Base-by-base conservation (phyloP, 2,113 vertebrate species). In the Rhagologus leucostigma region DNA sequence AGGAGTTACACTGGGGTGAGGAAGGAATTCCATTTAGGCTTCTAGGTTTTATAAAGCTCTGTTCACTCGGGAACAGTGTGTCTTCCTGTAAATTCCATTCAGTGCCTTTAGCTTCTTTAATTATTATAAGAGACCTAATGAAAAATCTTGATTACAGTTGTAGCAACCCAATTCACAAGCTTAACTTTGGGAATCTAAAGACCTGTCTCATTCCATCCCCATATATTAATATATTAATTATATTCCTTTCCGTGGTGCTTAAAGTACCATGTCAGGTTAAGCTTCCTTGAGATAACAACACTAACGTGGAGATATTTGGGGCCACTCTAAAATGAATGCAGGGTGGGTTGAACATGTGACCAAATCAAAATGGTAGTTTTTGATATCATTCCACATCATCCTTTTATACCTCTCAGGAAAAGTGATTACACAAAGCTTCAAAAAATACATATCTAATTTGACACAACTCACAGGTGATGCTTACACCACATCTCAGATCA, bases 371-470 rank as follows among this genome's bases (percentile, higher is more conserved):
- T 22, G 2, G 4, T 24, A 47, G 6, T 4, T 32, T 73, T 75
- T 84, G 1, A 13, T 39, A 39, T 33, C 3, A 37, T 52, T 55
- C 7, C 35, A 6, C 7, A 44, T 49, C 47, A 20, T 0, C 4
- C 1, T 49, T 74, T 73, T n/a, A 49, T 4, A 59, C 1, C 5
- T 69, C 7, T 50, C 39, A 42, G 41, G 35, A 78, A 83, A 84
- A 67, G 3, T 15, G 12, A 39, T 53, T 46, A 35, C 5, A 55
- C 10, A 55, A 74, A 70, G 11, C 21, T 78, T 11, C 12, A 49
- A 70, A 94, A 69, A 46, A 7, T 30, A 19, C 1, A 0, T 63
- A 11, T 23, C 9, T 59, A 29, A 4, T 39, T 44, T 70, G 46
- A 59, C 24, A 42, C 13, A 59, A 14, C 2, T 74, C 70, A 13